Evolutionary conservation across 2,888 invertebrate genomes (phyloP), one percentile per base, ranked within the genome.

Genomic region (Apodemia mormo): DNA sequence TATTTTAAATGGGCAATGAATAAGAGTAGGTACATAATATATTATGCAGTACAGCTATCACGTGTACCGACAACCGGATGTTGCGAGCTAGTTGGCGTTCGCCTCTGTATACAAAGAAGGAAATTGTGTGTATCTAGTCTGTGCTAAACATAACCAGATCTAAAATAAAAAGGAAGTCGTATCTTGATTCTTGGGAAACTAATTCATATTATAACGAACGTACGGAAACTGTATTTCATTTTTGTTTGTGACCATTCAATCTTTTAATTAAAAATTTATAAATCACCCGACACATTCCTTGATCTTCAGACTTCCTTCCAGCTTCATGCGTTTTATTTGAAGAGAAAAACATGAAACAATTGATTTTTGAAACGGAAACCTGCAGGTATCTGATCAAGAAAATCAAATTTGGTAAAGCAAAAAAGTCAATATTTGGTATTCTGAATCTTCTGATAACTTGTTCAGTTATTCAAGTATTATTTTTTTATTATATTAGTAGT

Each of bases 111-210:
- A 83, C 83, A 79, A 75, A 78, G 75, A 77, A 84, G 86, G 85
- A 87, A 87, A 85, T 85, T 77, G 82, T 80, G 78, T 81, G 81
- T 89, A 89, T 89, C 88, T 89, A 89, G 84, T 75, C 75, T 77
- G 77, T 77, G 77, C 76, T 78, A 76, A 76, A 77, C 76, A 78
- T 76, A 75, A 81, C 81, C 75, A 83, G 75, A 79, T 79, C 78
- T 77, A 80, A 80, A 81, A 84, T 83, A 85, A 84, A 85, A 82
- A 78, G 87, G 88, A 88, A 86, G 80, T 76, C 76, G 77, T 76
- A 79, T 81, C 80, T 79, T 81, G 78, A 83, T 78, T 81, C 84
- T 78, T 76, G 80, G 74, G 79, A 82, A 77, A 75, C 76, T 76
- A 68, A 65, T 52, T 61, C 61, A 75, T 68, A 68, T 54, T 65